A percentile compares a stretch with the other conserved stretches of the same genome.
Evolutionary conservation across 2,888 invertebrate genomes (phyloP).

Genomic region (Danaus chrysippus): DNA sequence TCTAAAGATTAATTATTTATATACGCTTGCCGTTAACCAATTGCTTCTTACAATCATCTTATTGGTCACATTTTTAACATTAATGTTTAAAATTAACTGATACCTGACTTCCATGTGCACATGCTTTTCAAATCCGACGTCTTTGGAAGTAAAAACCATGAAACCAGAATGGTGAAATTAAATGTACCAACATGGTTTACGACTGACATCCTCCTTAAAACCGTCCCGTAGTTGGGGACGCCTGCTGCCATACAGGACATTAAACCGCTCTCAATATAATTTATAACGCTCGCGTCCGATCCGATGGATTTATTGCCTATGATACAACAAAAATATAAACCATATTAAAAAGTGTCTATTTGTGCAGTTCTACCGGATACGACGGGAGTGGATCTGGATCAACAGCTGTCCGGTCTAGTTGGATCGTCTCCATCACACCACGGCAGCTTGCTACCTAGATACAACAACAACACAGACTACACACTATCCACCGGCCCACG

Average conservation of each 20-base stretch:
- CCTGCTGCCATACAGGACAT: constrained; percentile 46
- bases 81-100: not conserved
- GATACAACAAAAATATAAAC: constrained; percentile 57
- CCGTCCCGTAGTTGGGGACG: constrained; percentile 34
- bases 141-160: constrained; percentile 51
- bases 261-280: constrained; percentile 75
- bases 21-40: no score
- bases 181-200: constrained; percentile 70
- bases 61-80: no score
- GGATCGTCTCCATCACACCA: constrained; percentile 78
- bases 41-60: no score
- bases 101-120: not conserved
- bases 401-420: constrained; percentile 83
- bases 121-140: not conserved
- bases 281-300: constrained; percentile 66
- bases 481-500: constrained; percentile 83
- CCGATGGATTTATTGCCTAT: constrained; percentile 70
- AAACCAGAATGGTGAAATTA: constrained; percentile 70
- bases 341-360: constrained; percentile 49
- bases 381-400: constrained; percentile 85
- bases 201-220: constrained; percentile 68
- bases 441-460: constrained; percentile 83
- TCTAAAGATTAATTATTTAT: no score
- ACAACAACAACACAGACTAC: constrained; percentile 83
- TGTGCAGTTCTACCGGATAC: constrained; percentile 87